Base-by-base conservation (phyloP, 1,140 invertebrate genomes). In the Pogonognathellus flavescens region DNA sequence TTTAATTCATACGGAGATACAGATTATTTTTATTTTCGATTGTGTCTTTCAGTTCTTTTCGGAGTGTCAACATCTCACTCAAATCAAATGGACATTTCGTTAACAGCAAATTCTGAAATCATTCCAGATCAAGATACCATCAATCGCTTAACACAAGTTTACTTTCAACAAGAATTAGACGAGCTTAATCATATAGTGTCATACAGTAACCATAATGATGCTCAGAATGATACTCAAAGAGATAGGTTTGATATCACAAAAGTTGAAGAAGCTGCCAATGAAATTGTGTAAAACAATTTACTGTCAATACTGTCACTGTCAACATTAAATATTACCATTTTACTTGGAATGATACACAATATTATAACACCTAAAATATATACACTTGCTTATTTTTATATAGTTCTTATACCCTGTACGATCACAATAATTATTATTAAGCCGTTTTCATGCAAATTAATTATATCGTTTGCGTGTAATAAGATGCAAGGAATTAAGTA, bases 1-100 rank as follows among this genome's bases (percentile, higher is more conserved):
- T 31, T 70, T 11, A 22, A 22, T 18, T 31, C 16, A 3, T 4
- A 59, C 1, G 8, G 11, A 49, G 14, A 1, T 72, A 6, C 10
- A 18, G n/a, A 49, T n/a, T 14, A 72, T 31, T 41, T 57, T 41
- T 18, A 82, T 31, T 41, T 41, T 25, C 13, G 20, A 62, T 83
- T 84, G 60, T 41, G 14, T 16, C 0, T 85, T 85, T 22, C 59
- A 85, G 86, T 85, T 52, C 25, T 87, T 7, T 83, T 82, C 59
- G 86, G 82, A 22, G 86, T 85, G 8, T 82, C 83, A 18, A 80
- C 11, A 18, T 87, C 86, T 6, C 86, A 87, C 55, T 83, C 85
- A 1, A 82, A 57, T 16, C 57, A 85, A 52, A 13, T 87, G 7
- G 84, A 85, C n/a, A 52, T 86, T 49, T 76, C 80, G n/a, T 13